These are phyloP conservation scores for Centrocercus urophasianus DNA, from an alignment of 2,113 vertebrate species.

Conservation along the genomic window DNA sequence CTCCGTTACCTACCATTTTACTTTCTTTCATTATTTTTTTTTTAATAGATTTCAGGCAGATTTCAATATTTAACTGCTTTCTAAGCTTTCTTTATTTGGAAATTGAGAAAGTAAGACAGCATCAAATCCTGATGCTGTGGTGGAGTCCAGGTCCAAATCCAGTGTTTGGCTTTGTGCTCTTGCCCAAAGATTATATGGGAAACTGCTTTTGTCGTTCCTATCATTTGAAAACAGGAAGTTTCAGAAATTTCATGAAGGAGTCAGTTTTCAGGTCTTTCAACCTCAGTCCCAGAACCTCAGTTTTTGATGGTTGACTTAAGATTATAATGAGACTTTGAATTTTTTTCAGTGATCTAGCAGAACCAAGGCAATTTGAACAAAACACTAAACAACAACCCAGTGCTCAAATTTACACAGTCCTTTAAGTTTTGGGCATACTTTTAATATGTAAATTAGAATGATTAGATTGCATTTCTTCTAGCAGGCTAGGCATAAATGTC, in stretches of 20 bases:
- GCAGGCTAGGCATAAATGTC: neutral
- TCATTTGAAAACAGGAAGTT: neutral
- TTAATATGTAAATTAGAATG: neutral
- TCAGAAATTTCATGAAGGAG: neutral
- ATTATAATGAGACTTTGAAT: neutral
- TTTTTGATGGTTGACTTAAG: neutral
- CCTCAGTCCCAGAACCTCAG: neutral
- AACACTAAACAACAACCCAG: neutral
- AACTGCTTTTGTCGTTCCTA: neutral
- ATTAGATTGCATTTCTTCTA: conserved; percentile 1
- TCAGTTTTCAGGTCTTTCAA: neutral
- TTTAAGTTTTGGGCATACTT: neutral
- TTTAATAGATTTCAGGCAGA: neutral
- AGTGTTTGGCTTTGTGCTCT: neutral
- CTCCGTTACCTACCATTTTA: neutral
- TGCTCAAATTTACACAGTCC: neutral
- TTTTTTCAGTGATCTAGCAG: neutral
- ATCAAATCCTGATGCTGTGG: neutral
- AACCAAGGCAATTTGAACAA: neutral
- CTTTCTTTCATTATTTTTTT: neutral
- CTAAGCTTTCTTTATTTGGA: neutral
- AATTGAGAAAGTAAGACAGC: neutral
- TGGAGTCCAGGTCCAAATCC: neutral
- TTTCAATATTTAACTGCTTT: neutral
- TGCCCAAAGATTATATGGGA: neutral